Conservation (phyloP, 2,797 vertebrate genomes). For the Pristis pectinata region DNA sequence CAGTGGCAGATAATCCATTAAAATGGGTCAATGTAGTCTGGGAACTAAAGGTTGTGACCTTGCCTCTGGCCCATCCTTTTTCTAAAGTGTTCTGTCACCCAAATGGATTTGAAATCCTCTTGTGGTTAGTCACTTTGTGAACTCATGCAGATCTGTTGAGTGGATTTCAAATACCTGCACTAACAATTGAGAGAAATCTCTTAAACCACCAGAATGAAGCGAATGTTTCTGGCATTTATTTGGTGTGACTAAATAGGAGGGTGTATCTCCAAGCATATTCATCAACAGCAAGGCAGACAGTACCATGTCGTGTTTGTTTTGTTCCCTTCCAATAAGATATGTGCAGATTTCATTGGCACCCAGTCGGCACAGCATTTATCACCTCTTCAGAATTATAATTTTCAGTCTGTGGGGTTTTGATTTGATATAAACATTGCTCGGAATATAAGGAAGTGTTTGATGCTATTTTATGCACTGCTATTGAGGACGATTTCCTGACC, state of each 20-base stretch:
- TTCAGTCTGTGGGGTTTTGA: not conserved
- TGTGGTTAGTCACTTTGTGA: not conserved
- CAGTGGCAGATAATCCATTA: slow-evolving; percentile 7
- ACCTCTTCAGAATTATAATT: not conserved
- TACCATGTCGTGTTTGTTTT: slow-evolving; percentile 4
- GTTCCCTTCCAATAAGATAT: not conserved
- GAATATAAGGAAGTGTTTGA: not conserved
- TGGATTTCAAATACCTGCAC: not conserved
- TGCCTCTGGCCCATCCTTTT: not conserved
- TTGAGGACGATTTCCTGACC: not conserved
- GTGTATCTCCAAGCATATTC: not conserved
- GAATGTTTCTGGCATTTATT: slow-evolving; percentile 6
- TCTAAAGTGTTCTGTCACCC: not conserved
- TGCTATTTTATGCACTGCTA: not conserved
- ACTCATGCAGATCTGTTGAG: not conserved
- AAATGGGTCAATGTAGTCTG: not conserved
- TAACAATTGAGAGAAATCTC: not conserved
- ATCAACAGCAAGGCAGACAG: not conserved
- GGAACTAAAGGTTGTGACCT: not conserved
- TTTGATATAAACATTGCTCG: not conserved
- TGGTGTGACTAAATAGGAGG: not conserved
- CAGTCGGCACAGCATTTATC: not conserved
- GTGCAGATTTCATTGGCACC: not conserved
- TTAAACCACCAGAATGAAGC: not conserved
- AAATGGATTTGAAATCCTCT: not conserved